Evolutionary conservation across 2,888 invertebrate genomes (phyloP), one percentile per base, ranked within the genome.

Genomic region (Physocephala rufipes): DNA sequence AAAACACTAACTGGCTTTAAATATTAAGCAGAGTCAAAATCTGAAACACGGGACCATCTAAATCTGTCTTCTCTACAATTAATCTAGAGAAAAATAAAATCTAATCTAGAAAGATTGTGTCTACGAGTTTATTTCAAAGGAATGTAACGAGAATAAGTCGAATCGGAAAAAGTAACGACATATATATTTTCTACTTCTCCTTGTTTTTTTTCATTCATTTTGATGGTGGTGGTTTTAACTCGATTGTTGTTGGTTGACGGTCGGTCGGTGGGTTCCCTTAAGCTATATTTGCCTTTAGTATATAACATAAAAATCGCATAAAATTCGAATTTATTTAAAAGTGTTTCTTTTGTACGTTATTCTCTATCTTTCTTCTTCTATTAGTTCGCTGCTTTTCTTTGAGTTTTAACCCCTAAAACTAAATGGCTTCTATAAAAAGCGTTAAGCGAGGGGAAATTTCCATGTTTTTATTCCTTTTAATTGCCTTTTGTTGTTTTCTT

Each of bases 281-380:
- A 36, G 36, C 21, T 45, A 2, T n/a, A 15, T 19, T 49, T 16
- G n/a, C 55, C 36, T 63, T 55, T 70, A 75, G 75, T 78, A 78
- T 70, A 81, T 80, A 79, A 79, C 79, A 77, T 79, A 81, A 79
- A 82, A 80, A 78, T 78, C 75, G 76, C 78, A 82, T 81, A 78
- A 79, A 78, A 77, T 72, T 71, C 71, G 76, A 76, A 78, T 64
- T 70, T 67, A 45, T 26, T 19, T 55, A 19, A 19, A 19, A 65
- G 26, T 53, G 51, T 51, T 19, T 51, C 19, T 53, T 15, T 26
- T 55, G 16, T 13, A 13, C 30, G 49, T 13, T 16, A 24, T n/a
- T n/a, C 15, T 1, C 36, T 62, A 19, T 62, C n/a, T 62, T 26
- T 55, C 19, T 26, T 4, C 24, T 15, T 61, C 1, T 24, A 13